Percentiles rank a stretch among this genome's conserved stretches.
Evolutionary conservation across 2,888 invertebrate species (phyloP).

Genomic region (Hofmannophila pseudospretella): DNA sequence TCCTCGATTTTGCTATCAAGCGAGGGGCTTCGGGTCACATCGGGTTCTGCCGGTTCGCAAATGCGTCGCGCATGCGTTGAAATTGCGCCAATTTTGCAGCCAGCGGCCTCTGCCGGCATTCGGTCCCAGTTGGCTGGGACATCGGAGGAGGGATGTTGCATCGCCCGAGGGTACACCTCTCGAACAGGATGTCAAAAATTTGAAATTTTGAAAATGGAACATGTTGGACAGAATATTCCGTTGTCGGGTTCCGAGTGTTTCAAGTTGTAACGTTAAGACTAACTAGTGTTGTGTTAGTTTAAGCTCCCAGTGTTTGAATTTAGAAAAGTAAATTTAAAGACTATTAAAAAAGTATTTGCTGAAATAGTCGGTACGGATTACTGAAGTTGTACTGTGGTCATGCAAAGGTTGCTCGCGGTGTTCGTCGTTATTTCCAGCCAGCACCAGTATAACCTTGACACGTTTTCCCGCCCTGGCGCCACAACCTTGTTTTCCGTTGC

Average conservation of each 20-base stretch:
- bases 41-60: conserved; percentile 61
- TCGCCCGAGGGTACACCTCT: conserved; percentile 44
- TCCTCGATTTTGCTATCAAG: conserved; percentile 74
- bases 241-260: conserved; percentile 24
- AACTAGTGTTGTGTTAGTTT: conserved; percentile 43
- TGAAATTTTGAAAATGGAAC: conserved; percentile 60
- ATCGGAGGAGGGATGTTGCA: conserved; percentile 61
- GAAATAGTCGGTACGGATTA: conserved; percentile 26
- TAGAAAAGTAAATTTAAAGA: conserved; percentile 10
- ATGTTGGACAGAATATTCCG: conserved; percentile 28
- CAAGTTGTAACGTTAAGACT: conserved; percentile 24
- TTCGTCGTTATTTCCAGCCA: conserved; percentile 48
- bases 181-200: conserved; percentile 58
- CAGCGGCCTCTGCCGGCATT: conserved; percentile 68
- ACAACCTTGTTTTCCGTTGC: conserved; percentile 67
- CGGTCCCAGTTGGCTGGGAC: conserved; percentile 49
- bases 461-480: conserved; percentile 68
- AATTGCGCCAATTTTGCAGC: conserved; percentile 73
- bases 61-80: conserved; percentile 64
- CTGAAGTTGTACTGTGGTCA: conserved; percentile 22
- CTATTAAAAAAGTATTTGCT: conserved; percentile 16
- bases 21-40: conserved; percentile 65
- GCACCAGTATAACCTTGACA: conserved; percentile 70
- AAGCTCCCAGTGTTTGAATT: conserved; percentile 28
- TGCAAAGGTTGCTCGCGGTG: conserved; percentile 44